phyloP scores from a whole-genome alignment of 2,797 vertebrate species.

The Gallirallus australis region DNA sequence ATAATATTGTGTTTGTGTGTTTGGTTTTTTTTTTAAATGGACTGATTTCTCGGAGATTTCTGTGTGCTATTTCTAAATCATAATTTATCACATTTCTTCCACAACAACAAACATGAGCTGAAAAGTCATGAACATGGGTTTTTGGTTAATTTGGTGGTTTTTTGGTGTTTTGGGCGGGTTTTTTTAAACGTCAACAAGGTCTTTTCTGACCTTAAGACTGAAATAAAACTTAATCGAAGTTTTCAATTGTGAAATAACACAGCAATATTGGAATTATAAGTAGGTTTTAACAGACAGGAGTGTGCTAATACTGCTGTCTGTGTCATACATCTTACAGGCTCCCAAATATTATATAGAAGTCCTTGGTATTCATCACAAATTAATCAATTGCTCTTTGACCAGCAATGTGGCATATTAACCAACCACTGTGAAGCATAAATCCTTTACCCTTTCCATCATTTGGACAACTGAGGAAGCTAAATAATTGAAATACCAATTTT shows the following conservation, averaged over 20 bases:
- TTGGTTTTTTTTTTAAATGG: background rate
- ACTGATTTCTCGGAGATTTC: slow-evolving; percentile 26
- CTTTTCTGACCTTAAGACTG: background rate
- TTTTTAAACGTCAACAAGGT: slow-evolving; percentile 56
- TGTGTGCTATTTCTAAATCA: slow-evolving; percentile 45
- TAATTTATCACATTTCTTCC: slow-evolving; percentile 60
- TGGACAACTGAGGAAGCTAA: slow-evolving; percentile 11
- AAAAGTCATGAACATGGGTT: slow-evolving; percentile 9
- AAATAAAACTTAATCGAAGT: background rate
- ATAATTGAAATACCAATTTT: background rate
- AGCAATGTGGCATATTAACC: background rate
- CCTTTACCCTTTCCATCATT: slow-evolving; percentile 45
- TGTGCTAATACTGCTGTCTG: background rate
- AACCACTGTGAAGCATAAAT: background rate
- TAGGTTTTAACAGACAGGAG: background rate
- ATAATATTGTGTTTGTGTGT: background rate
- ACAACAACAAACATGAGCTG: slow-evolving; percentile 36
- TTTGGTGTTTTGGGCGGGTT: background rate
- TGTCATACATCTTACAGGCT: background rate
- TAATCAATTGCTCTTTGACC: slow-evolving; percentile 1
- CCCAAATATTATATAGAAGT: background rate
- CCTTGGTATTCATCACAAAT: background rate
- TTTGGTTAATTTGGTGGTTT: background rate
- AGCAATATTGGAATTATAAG: background rate
- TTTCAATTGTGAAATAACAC: background rate